Evolutionary conservation across 1,140 invertebrate genomes (phyloP).

Genomic region (Caenorhabditis briggsae): DNA sequence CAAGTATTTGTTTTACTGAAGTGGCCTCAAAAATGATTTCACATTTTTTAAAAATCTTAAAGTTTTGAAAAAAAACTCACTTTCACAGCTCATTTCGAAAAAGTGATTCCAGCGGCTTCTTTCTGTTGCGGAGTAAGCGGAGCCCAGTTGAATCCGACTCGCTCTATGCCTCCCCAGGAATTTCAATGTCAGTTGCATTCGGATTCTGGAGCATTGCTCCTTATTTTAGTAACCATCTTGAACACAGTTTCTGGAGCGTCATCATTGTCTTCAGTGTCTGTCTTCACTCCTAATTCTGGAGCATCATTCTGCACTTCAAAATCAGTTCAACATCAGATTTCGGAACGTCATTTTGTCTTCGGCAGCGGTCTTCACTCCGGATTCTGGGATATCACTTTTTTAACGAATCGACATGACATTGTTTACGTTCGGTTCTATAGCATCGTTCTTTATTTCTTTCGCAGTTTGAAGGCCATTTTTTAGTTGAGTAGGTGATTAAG

Average conservation of each 20-base stretch:
- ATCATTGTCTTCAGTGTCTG: neutral
- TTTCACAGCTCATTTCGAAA: no score
- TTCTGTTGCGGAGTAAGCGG: no score
- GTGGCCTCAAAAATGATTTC: no score
- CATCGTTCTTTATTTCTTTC: neutral
- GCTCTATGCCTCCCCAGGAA: no score
- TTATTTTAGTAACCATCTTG: neutral
- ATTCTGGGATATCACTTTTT: neutral
- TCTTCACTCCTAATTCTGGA: neutral
- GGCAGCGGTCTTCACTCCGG: slow-evolving; percentile 10
- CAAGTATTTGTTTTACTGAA: no score
- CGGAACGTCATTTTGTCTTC: slow-evolving; percentile 14
- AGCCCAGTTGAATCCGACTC: no score
- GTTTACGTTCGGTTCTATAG: slow-evolving; percentile 29
- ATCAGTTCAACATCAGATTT: neutral
- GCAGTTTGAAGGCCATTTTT: slow-evolving; percentile 7
- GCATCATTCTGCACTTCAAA: neutral
- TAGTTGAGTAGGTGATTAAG: neutral
- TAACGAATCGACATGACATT: neutral
- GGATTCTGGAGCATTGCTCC: no score
- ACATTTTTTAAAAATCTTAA: no score
- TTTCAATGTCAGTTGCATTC: no score
- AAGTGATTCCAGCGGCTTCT: no score
- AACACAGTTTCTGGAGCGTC: neutral
- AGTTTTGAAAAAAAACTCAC: no score